Percentiles rank a stretch among this genome's conserved stretches.
phyloP scores from a whole-genome alignment of 2,797 vertebrate species.

The Syncerus caffer region DNA sequence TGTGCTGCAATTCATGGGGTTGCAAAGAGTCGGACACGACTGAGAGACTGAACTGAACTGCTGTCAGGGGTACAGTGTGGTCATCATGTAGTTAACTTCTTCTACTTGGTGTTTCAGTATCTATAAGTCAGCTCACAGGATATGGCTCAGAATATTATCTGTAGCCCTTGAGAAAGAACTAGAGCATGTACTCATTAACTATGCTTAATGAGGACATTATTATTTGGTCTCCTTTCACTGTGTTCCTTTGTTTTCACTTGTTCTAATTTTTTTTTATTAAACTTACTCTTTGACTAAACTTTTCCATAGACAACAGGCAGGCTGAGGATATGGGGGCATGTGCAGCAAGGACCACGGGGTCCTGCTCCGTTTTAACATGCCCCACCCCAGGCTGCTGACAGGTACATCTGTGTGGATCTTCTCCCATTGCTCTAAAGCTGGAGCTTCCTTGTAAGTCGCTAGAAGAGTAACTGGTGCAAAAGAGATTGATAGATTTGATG shows the following conservation, averaged over 20 bases:
- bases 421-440: background rate
- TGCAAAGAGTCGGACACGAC: fast-evolving
- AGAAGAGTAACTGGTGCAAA: background rate
- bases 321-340: background rate
- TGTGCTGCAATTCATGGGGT: background rate
- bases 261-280: background rate
- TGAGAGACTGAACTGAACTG: background rate
- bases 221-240: background rate
- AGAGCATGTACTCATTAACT: background rate
- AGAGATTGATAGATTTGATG: background rate
- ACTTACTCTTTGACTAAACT: background rate
- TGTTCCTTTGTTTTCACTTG: background rate
- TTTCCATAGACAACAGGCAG: background rate
- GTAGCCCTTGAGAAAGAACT: background rate
- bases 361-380: fast-evolving
- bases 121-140: background rate
- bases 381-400: background rate
- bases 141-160: background rate
- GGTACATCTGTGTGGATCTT: background rate
- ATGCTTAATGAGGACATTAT: background rate
- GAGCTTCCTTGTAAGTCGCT: background rate
- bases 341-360: background rate
- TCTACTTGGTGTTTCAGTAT: background rate
- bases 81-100: background rate
- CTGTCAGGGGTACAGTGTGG: background rate